Evolutionary conservation across 2,888 invertebrate genomes (phyloP), one percentile per base, ranked within the genome.

Genomic region (Metopia argyrocephala): DNA sequence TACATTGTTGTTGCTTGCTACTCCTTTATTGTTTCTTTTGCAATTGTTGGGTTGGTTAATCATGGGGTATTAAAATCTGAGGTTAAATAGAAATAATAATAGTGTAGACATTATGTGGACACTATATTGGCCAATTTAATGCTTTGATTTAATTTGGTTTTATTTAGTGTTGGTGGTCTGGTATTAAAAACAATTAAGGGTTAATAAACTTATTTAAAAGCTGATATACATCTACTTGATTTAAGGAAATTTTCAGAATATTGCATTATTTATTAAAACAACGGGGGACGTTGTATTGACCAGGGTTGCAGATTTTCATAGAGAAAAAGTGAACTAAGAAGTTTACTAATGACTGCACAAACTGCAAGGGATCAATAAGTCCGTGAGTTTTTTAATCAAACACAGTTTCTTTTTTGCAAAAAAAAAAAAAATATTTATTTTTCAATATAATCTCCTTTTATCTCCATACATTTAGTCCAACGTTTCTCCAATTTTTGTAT

Each of bases 41-140:
- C 38, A n/a, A n/a, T 38, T 38, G 38, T 38, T 1, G 50, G 25
- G 15, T 48, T 2, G n/a, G 20, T 38, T 52, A 59, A 45, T 52
- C 57, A 52, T 27, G 12, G 52, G 27, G 9, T 52, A n/a, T 28
- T 50, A 48, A 48, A 73, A 52, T 71, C 18, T 38, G 21, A 28
- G 46, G 46, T 57, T 57, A 46, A 69, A 27, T 57, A 46, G 18
- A 46, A n/a, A n/a, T 31, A 38, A 38, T 38, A 31, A 21, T 6
- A 38, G 38, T 38, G 38, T 38, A 38, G 38, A 12, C 38, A 38
- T 38, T n/a, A n/a, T n/a, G n/a, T n/a, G n/a, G 38, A 2, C 38
- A 12, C 9, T 3, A 12, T 38, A 38, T 38, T 38, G 38, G 38
- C 12, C 38, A 12, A 38, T 38, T 38, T 0, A 38, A 38, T n/a